Evolutionary conservation across 64 coral and sea anemone genomes (phyloP).

Genomic region (Stichodactyla helianthus): DNA sequence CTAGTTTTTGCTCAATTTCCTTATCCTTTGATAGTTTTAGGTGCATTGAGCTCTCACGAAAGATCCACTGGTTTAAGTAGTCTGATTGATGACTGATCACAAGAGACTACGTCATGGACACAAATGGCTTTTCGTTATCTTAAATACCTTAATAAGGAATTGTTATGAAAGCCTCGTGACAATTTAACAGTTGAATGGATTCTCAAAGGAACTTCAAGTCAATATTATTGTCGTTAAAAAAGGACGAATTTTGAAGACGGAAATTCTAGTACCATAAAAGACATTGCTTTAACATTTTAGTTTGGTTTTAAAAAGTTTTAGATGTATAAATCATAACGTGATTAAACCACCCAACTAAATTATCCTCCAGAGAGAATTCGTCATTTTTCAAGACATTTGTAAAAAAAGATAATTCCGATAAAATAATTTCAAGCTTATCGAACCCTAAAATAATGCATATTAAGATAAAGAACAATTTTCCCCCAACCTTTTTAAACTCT

Average conservation of each 20-base stretch:
- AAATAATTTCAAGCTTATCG: neutral
- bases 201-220: neutral
- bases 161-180: neutral
- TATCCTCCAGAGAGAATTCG: neutral
- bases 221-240: neutral
- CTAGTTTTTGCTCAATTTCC: neutral
- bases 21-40: neutral
- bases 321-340: neutral
- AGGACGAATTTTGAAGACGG: neutral
- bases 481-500: neutral
- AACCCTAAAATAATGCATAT: neutral
- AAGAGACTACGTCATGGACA: neutral
- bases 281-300: neutral
- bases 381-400: too few relatives aligned
- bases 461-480: neutral
- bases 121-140: constrained; percentile 4
- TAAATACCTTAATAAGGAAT: constrained; percentile 7
- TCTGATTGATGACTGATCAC: neutral
- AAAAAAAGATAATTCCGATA: neutral
- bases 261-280: neutral
- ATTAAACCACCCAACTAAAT: neutral
- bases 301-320: neutral
- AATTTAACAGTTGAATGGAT: neutral
- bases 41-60: neutral
- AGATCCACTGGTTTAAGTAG: neutral